Percentiles rank a stretch among this genome's conserved stretches.
These are phyloP conservation scores for Eurytoma adleriae DNA, from an alignment of 2,888 invertebrate genomes.

Conservation along the genomic window DNA sequence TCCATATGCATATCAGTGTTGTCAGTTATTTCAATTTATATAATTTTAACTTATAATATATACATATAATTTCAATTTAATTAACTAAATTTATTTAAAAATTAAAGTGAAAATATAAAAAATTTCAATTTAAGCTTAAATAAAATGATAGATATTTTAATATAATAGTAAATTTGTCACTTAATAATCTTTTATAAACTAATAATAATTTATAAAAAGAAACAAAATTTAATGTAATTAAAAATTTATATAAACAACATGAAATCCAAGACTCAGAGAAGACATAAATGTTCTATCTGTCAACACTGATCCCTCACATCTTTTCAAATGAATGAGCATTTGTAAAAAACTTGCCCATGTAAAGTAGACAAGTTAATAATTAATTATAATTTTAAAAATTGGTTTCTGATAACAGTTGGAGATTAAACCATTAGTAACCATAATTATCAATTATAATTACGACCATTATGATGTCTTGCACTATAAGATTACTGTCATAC, in stretches of 20 bases:
- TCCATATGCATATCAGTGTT: conserved; percentile 51
- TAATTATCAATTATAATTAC: conserved; percentile 71
- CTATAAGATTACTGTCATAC: conserved; percentile 69
- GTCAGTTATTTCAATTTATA: conserved; percentile 32
- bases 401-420: conserved; percentile 73
- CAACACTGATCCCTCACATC: conserved; percentile 55
- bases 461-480: conserved; percentile 71
- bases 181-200: conserved; percentile 6
- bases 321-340: conserved; percentile 53
- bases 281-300: conserved; percentile 47
- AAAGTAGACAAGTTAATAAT: conserved; percentile 54
- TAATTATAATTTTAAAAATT: conserved; percentile 66
- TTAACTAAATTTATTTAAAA: conserved; percentile 40
- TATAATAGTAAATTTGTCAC: conserved; percentile 24
- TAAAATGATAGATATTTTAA: conserved; percentile 41
- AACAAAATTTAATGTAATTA: conserved; percentile 19
- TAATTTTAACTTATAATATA: neutral
- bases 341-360: conserved; percentile 51
- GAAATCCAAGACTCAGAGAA: conserved; percentile 14
- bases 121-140: conserved; percentile 41
- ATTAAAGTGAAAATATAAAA: conserved; percentile 41
- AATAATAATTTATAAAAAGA: conserved; percentile 2
- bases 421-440: conserved; percentile 74
- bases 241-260: conserved; percentile 17
- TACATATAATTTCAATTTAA: conserved; percentile 4